phyloP scores from a whole-genome alignment of 2,888 invertebrate genomes.

The Patella caerulea region DNA sequence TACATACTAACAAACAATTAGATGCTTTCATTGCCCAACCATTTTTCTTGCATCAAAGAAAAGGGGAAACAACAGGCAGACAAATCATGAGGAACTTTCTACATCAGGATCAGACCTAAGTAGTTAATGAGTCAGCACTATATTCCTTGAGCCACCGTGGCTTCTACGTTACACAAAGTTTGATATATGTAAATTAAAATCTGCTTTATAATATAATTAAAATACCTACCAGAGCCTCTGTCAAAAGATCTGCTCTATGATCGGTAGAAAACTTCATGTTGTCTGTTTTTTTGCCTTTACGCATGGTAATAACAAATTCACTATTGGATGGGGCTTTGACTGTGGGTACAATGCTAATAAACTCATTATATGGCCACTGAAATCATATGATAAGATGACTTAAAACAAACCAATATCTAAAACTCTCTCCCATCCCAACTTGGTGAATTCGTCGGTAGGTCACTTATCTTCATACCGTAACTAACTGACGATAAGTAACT shows the following conservation, averaged over 20 bases:
- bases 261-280: conserved; percentile 97
- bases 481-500: too few species aligned
- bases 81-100: background rate
- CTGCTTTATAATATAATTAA: background rate
- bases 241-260: conserved; percentile 90
- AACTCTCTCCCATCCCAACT: too few species aligned
- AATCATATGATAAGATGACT: conserved; percentile 30
- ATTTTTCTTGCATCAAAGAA: too few species aligned
- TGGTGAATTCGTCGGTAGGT: too few species aligned
- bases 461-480: too few species aligned
- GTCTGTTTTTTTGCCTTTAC: conserved; percentile 89
- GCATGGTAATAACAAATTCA: conserved; percentile 80
- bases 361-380: conserved; percentile 75
- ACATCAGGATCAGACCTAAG: too few species aligned
- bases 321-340: conserved; percentile 69
- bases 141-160: too few species aligned
- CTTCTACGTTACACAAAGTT: background rate
- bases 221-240: conserved; percentile 81
- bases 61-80: background rate
- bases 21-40: too few species aligned
- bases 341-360: conserved; percentile 72
- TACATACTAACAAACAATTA: too few species aligned
- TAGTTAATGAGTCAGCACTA: too few species aligned
- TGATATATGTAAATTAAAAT: background rate
- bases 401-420: too few species aligned